phyloP scores from a whole-genome alignment of 1,140 invertebrate genomes.

The Adelges cooleyi region DNA sequence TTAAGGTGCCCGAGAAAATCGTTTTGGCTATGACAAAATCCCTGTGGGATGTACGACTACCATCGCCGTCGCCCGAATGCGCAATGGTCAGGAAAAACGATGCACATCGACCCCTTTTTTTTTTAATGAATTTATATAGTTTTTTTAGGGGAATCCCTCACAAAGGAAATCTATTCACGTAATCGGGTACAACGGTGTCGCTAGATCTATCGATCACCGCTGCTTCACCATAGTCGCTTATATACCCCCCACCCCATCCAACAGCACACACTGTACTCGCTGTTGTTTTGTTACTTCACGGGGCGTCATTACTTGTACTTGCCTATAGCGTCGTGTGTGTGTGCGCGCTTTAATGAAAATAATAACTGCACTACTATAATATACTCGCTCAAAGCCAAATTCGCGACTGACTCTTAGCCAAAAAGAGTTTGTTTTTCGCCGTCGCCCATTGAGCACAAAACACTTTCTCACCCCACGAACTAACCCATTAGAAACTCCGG shows the following conservation, averaged over 20 bases:
- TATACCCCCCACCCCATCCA: not conserved
- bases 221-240: not conserved
- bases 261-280: too few relatives aligned
- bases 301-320: too few relatives aligned
- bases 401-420: too few relatives aligned
- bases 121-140: not conserved
- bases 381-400: not conserved
- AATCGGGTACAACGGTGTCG: not conserved
- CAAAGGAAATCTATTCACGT: not conserved
- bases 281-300: too few relatives aligned
- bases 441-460: too few relatives aligned
- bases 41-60: not conserved
- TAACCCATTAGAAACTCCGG: too few relatives aligned
- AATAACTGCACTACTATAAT: not conserved
- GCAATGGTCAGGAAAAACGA: slow-evolving; percentile 24
- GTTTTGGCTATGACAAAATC: not conserved
- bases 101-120: slow-evolving; percentile 12
- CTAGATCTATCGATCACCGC: not conserved
- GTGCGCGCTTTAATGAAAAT: too few relatives aligned
- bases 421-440: too few relatives aligned
- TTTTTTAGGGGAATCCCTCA: not conserved
- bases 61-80: not conserved
- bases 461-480: too few relatives aligned
- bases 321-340: too few relatives aligned
- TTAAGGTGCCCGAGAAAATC: too few relatives aligned